Evolutionary conservation across 2,113 vertebrate genomes (phyloP).

Genomic region (Dasyurus viverrinus): DNA sequence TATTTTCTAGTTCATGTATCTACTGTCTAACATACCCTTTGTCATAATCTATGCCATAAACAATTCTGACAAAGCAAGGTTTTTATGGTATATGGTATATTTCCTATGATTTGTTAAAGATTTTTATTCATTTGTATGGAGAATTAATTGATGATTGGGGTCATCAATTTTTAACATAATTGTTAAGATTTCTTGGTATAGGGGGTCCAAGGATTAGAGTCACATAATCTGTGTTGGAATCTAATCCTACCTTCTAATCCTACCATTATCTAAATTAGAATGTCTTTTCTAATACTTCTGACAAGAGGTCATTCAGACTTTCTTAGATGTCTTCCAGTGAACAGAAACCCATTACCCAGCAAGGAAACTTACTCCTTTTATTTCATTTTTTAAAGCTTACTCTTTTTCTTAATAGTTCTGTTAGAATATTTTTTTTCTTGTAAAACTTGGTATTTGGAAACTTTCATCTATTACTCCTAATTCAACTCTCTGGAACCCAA

Average conservation of each 20-base stretch:
- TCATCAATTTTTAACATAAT: background rate
- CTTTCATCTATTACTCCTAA: background rate
- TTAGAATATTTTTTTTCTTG: background rate
- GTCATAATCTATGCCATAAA: background rate
- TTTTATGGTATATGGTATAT: background rate
- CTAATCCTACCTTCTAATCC: background rate
- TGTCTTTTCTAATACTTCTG: background rate
- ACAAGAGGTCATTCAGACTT: background rate
- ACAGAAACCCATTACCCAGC: background rate
- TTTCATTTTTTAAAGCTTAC: too few relatives aligned
- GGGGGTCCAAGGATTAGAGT: background rate
- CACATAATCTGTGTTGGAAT: background rate
- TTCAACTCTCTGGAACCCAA: background rate
- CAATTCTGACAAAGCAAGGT: background rate
- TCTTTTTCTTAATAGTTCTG: background rate
- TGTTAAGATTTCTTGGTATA: background rate
- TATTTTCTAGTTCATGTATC: background rate
- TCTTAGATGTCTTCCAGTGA: background rate
- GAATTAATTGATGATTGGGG: background rate
- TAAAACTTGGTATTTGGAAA: background rate
- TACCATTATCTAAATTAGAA: background rate
- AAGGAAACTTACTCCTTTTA: background rate
- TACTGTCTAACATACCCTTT: background rate
- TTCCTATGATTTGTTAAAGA: background rate
- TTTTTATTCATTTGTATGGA: background rate